Evolutionary conservation across 1,140 invertebrate species (phyloP).

Genomic region (Pogonomyrmex californicus): DNA sequence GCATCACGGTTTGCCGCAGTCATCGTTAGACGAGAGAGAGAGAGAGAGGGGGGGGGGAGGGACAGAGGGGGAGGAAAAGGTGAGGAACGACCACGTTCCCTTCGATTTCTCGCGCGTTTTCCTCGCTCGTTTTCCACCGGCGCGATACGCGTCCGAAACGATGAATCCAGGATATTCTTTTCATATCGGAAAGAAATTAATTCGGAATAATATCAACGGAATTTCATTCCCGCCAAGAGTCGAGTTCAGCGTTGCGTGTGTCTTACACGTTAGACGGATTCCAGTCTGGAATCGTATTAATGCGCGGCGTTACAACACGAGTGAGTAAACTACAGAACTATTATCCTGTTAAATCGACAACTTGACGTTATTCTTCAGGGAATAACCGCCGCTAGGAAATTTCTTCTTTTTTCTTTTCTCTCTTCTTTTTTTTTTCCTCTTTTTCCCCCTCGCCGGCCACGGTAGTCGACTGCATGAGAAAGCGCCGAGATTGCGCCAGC

Average conservation of each 20-base stretch:
- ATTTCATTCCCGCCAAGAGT: background rate
- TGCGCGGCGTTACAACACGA: background rate
- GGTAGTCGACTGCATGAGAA: conserved; percentile 41
- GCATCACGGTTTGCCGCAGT: conserved; percentile 55
- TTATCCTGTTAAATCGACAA: conserved; percentile 17
- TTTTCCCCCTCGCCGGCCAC: conserved; percentile 18
- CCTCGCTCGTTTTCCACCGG: conserved; percentile 19
- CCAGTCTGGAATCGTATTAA: background rate
- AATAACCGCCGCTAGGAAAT: background rate
- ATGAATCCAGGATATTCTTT: background rate
- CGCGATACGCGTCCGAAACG: conserved; percentile 5
- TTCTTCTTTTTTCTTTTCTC: conserved; percentile 25
- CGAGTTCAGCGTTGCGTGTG: background rate
- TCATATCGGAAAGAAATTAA: background rate
- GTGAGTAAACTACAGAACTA: background rate
- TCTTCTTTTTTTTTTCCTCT: background rate
- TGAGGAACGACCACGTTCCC: background rate
- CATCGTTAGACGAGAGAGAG: conserved; percentile 19
- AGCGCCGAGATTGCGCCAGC: conserved; percentile 46
- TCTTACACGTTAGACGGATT: background rate
- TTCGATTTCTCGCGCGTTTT: conserved; percentile 24
- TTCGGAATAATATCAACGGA: background rate
- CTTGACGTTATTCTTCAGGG: background rate
- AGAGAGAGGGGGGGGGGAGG: conserved; percentile 23
- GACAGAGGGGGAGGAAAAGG: background rate